Evolutionary conservation across 2,888 invertebrate species (phyloP), one percentile per base, ranked within the genome.

Genomic region (Cosmopolites sordidus): DNA sequence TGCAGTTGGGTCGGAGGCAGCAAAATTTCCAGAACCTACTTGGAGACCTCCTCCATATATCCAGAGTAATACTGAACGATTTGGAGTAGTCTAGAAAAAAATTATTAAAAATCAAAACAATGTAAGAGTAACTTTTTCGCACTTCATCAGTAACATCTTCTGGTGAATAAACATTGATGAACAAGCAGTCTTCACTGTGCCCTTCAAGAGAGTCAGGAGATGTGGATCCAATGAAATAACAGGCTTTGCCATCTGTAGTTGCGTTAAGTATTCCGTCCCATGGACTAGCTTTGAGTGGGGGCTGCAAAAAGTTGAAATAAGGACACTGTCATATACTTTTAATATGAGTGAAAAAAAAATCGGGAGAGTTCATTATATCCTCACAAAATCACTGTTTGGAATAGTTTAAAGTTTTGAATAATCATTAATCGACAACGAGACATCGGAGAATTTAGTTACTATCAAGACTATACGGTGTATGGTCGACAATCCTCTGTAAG

Each of bases 1-100:
- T 45, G 64, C 66, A 48, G 69, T 67, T 5, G 69, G 69, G 1
- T 69, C 70, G 51, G 66, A 78, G 1, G 74, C 72, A 1, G 71
- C 59, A 14, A 76, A 72, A 11, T 69, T 68, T 17, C 63, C 63
- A 41, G 59, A 60, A 1, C 69, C 69, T 16, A 54, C 57, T 29
- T 66, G 50, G 46, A 69, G 70, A 15, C 64, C 68, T 2, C 71
- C 71, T 1, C 71, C 71, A 47, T 66, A 66, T 17, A 71, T 66
- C 61, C 66, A 71, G 1, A 69, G 66, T 69, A 70, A 69, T 3
- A 71, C 71, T 0, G 70, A 65, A 8, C 64, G 40, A 8, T 50
- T 49, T 22, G 37, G 15, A n/a, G 46, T 42, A 33, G 27, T 27
- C 47, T 51, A 41, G 30, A 48, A 48, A 17, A 22, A 51, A n/a